phyloP scores from a whole-genome alignment of 2,797 vertebrate genomes.

The Aulostomus chinensis region DNA sequence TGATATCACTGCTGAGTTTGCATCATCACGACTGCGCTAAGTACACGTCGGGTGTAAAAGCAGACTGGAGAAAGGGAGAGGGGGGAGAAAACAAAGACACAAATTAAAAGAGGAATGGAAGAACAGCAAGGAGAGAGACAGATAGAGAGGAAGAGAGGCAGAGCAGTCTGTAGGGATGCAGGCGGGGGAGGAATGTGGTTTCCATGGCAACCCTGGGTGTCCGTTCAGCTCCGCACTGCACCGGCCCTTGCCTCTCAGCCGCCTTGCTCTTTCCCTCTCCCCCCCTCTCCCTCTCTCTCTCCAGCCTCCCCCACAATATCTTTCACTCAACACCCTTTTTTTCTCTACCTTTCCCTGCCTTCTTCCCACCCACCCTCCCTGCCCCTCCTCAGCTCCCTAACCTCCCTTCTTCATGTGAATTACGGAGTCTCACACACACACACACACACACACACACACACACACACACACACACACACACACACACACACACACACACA shows the following conservation, averaged over 20 bases:
- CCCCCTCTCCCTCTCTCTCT: constrained; percentile 46
- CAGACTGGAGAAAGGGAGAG: constrained; percentile 18
- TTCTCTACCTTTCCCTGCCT: constrained; percentile 20
- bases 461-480: constrained; percentile 21
- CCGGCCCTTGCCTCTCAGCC: constrained; percentile 76
- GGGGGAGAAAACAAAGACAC: constrained; percentile 19
- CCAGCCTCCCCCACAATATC: constrained; percentile 67
- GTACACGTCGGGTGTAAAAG: constrained; percentile 34
- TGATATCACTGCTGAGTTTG: constrained; percentile 60
- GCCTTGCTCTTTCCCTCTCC: constrained; percentile 65
- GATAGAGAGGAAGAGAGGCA: constrained; percentile 60
- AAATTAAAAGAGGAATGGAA: constrained; percentile 66
- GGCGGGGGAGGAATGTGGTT: constrained; percentile 88
- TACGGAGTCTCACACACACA: too few species aligned
- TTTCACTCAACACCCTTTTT: constrained; percentile 49
- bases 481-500: constrained; percentile 22
- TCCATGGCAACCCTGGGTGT: constrained; percentile 86
- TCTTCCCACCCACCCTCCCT: constrained; percentile 41
- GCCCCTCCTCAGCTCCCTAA: constrained; percentile 44
- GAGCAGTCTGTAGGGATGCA: constrained; percentile 86
- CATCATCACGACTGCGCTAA: constrained; percentile 45
- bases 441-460: constrained; percentile 19
- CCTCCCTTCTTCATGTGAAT: constrained; percentile 58
- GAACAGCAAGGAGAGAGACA: constrained; percentile 64
- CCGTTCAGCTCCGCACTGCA: constrained; percentile 86